These are phyloP conservation scores for Psittacula echo DNA, from an alignment of 2,797 vertebrate genomes.

Conservation along the genomic window DNA sequence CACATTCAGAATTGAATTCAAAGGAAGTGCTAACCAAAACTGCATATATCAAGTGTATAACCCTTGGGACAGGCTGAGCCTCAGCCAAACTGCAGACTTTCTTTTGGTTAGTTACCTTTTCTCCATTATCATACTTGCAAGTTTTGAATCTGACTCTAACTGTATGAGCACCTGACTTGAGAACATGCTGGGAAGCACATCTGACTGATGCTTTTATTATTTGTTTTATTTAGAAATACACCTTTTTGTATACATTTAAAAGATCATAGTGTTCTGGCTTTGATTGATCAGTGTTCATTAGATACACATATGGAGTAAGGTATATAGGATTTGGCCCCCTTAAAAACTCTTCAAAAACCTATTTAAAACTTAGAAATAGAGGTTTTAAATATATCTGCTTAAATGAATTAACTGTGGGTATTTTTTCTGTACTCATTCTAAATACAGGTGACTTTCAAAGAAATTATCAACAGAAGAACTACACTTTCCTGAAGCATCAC, in stretches of 20 bases:
- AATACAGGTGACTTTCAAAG: not conserved
- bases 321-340: not conserved
- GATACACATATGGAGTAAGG: not conserved
- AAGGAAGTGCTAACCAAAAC: constrained; percentile 41
- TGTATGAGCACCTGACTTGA: not conserved
- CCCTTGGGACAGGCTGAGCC: constrained; percentile 23
- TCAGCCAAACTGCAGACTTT: constrained; percentile 21
- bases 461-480: not conserved
- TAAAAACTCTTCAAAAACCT: not conserved
- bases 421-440: not conserved
- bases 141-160: constrained; percentile 16
- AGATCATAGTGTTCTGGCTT: not conserved
- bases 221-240: not conserved
- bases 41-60: not conserved
- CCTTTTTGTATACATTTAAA: not conserved
- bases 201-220: not conserved
- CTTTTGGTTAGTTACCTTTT: constrained; percentile 55
- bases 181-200: not conserved
- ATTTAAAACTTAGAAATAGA: not conserved
- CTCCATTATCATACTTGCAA: not conserved
- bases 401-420: not conserved
- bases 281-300: not conserved
- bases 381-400: not conserved
- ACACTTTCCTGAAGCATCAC: not conserved
- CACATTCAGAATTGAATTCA: constrained; percentile 31